Evolutionary conservation across 2,888 invertebrate species (phyloP), one percentile per base, ranked within the genome.

Genomic region (Sericinus montela): DNA sequence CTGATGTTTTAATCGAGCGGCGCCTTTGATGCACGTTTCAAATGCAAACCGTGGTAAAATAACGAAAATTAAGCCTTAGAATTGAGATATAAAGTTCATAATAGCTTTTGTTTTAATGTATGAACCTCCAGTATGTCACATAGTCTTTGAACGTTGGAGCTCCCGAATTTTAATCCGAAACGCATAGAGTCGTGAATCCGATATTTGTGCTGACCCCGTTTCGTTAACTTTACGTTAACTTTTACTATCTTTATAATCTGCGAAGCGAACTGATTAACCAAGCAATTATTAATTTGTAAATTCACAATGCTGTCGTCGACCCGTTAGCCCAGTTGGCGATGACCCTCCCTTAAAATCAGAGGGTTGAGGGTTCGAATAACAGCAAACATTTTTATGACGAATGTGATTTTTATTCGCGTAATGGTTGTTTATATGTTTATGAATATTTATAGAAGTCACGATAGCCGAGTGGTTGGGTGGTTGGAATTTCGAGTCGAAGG

Each of bases 121-220:
- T 44, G 36, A 19, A 19, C 7, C 23, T n/a, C 15, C 50, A 45
- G 50, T 50, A 50, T 41, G 50, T 50, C 50, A 45, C 50, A 45
- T 37, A 39, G 50, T 35, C 45, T 45, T 45, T 45, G 50, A 45
- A 50, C 45, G 45, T 50, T 50, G 40, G 37, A 35, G 29, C 50
- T 25, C 32, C 32, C 41, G 45, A 41, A 45, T 19, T 45, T 50
- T 19, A 50, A 45, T n/a, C 45, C 41, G 25, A 15, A 15, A 45
- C 37, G 5, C 34, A 8, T 23, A 28, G 39, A 29, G 30, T n/a
- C 10, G 30, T 4, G 30, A 16, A 34, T 45, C 13, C 30, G 14
- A 19, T 7, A 40, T 29, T 23, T 29, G 36, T 11, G 28, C 14
- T 28, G 37, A 29, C 39, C 13, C 16, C 14, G 39, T 28, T 25